These are phyloP conservation scores for Furcifer pardalis DNA, from an alignment of 2,797 vertebrate species.

Conservation along the genomic window DNA sequence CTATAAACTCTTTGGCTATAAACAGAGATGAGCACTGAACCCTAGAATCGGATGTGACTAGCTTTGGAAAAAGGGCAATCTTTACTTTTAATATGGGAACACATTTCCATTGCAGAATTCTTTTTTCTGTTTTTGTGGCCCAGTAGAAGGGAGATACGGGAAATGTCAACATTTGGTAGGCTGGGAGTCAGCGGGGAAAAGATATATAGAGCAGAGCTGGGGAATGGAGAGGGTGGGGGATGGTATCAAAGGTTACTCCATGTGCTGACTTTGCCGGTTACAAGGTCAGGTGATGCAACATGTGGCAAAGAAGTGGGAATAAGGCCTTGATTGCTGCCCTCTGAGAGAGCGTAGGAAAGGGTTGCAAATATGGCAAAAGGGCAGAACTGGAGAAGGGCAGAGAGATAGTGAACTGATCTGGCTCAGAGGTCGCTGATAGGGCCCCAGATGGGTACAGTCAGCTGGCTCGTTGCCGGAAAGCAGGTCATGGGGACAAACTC, in stretches of 20 bases:
- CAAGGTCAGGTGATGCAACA: constrained; percentile 30
- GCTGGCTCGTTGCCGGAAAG: neutral
- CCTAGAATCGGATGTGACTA: too few relatives aligned
- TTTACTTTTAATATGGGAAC: too few relatives aligned
- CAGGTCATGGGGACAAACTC: neutral
- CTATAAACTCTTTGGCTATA: too few relatives aligned
- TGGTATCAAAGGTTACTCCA: neutral
- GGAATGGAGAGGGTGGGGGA: neutral
- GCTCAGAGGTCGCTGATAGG: neutral
- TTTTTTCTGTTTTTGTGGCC: neutral
- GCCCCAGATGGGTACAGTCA: neutral
- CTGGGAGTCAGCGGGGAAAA: neutral
- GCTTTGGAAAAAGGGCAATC: too few relatives aligned
- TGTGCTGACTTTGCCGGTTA: neutral
- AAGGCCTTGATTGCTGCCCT: constrained; percentile 4
- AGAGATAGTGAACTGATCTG: neutral
- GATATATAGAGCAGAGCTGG: neutral
- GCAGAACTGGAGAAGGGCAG: neutral
- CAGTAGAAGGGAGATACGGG: neutral
- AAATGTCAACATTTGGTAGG: neutral
- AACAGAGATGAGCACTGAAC: too few relatives aligned
- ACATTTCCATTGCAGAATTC: neutral
- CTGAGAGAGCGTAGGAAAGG: neutral
- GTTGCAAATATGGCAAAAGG: neutral
- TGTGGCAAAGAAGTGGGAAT: constrained; percentile 9